phyloP scores from a whole-genome alignment of 2,113 vertebrate species.

The Cinclus cinclus region DNA sequence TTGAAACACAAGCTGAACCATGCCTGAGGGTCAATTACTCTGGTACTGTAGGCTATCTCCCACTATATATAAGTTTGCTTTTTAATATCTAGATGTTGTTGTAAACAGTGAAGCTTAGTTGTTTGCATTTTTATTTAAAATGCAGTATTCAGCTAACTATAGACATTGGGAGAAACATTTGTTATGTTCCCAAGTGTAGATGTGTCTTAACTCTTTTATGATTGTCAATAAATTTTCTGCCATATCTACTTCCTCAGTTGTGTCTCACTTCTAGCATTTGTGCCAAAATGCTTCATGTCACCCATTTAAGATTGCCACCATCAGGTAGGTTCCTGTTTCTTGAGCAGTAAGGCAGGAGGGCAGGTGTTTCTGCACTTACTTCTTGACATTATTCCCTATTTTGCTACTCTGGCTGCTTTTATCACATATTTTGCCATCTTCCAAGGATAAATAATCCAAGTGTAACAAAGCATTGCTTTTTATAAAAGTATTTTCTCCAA shows the following conservation, averaged over 20 bases:
- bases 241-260: not conserved
- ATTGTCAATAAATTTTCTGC: not conserved
- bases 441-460: not conserved
- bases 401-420: not conserved
- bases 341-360: not conserved
- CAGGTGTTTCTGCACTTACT: not conserved
- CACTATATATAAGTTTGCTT: not conserved
- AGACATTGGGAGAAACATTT: not conserved
- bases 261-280: not conserved
- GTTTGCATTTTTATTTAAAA: not conserved
- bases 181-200: accelerated
- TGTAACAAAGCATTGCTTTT: not conserved
- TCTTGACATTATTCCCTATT: not conserved
- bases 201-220: not conserved
- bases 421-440: not conserved
- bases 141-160: not conserved
- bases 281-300: not conserved
- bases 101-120: not conserved
- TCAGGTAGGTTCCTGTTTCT: not conserved
- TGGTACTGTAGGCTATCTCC: not conserved
- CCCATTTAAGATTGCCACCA: not conserved
- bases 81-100: not conserved
- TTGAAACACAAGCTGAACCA: not conserved
- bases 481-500: not conserved
- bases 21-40: not conserved